These are phyloP conservation scores for Crepidodera aurea DNA, from an alignment of 2,888 invertebrate species.

Conservation along the genomic window DNA sequence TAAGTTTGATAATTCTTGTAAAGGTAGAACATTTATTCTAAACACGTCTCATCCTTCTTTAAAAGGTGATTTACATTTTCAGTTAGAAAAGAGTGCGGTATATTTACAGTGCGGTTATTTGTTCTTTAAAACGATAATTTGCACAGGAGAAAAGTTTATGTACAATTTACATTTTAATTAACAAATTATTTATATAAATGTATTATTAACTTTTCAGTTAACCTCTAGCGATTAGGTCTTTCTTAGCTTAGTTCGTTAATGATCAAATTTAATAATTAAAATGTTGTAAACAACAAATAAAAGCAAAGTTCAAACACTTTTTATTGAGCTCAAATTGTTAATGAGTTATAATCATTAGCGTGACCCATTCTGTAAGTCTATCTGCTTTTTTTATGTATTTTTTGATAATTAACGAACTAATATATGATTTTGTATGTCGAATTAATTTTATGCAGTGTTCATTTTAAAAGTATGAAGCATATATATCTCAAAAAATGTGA, in stretches of 20 bases:
- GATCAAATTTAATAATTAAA: background rate
- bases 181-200: background rate
- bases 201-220: background rate
- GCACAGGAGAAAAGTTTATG: background rate
- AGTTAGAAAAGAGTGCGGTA: background rate
- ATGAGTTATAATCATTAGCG: background rate
- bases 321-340: background rate
- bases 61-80: too few relatives aligned
- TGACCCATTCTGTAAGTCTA: too few relatives aligned
- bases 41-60: too few relatives aligned
- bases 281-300: background rate
- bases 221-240: slow-evolving; percentile 19
- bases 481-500: background rate
- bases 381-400: background rate
- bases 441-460: background rate
- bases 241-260: slow-evolving; percentile 5
- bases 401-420: background rate
- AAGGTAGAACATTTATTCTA: too few relatives aligned
- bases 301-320: background rate
- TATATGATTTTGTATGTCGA: background rate
- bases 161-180: slow-evolving; percentile 7
- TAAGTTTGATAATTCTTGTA: too few relatives aligned
- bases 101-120: background rate
- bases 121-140: background rate
- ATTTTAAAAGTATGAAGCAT: background rate